phyloP scores from a whole-genome alignment of 2,113 vertebrate genomes.

The Illadopsis cleaveri region DNA sequence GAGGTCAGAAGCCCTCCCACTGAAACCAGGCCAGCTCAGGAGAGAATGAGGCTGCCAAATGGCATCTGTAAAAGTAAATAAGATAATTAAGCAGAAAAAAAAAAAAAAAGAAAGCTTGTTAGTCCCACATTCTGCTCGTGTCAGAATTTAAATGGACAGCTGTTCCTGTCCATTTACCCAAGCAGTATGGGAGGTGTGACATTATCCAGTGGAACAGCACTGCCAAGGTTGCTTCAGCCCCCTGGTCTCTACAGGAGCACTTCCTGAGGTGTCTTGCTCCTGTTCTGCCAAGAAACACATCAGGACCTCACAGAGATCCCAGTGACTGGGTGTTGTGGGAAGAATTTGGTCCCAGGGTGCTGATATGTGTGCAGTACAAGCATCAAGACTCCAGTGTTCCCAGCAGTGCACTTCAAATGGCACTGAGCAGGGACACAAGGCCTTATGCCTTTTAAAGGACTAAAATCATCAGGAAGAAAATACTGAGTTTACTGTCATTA shows the following conservation, averaged over 20 bases:
- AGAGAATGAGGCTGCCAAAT: background rate
- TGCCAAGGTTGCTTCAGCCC: background rate
- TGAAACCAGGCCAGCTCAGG: background rate
- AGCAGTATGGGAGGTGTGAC: background rate
- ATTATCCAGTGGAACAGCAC: background rate
- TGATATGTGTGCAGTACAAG: rapidly evolving
- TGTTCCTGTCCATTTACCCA: background rate
- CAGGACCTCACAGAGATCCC: background rate
- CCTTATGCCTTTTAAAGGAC: background rate
- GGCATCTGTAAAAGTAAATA: background rate
- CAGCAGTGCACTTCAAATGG: background rate
- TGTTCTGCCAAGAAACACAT: background rate
- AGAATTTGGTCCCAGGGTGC: background rate
- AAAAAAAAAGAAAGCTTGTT: background rate
- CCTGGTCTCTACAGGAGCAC: background rate
- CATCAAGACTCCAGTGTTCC: background rate
- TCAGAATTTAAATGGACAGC: background rate
- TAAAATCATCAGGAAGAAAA: background rate
- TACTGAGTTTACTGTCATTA: background rate
- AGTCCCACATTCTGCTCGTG: background rate
- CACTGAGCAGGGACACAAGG: background rate
- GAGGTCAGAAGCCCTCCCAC: background rate
- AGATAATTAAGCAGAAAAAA: background rate
- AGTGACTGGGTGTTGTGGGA: background rate
- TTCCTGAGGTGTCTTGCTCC: too few relatives aligned